A percentile compares a stretch with the other conserved stretches of the same genome.
Evolutionary conservation across 2,113 vertebrate genomes (phyloP).

Genomic region (Synodontis membranacea): DNA sequence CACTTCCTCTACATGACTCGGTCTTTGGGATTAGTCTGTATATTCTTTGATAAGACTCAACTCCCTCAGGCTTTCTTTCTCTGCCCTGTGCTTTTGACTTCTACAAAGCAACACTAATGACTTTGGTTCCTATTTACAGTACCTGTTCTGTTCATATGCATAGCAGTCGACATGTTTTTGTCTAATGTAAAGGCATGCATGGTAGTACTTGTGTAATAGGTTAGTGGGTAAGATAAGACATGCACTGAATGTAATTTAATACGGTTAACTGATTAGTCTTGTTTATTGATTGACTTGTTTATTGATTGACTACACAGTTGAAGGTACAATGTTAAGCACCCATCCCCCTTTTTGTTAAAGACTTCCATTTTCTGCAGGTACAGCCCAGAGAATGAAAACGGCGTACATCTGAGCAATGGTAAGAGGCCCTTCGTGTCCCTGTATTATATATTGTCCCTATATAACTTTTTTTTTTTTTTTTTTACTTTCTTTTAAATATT

Average conservation of each 20-base stretch:
- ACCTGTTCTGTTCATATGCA: conserved; percentile 47
- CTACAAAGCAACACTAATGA: conserved; percentile 31
- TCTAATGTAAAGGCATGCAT: background rate
- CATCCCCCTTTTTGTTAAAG: conserved; percentile 72
- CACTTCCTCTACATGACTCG: conserved; percentile 59
- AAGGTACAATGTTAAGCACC: conserved; percentile 20
- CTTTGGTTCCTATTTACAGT: conserved; percentile 52
- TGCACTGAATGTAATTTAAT: background rate
- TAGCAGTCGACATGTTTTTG: background rate
- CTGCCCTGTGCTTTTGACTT: conserved; percentile 67
- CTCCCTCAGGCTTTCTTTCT: conserved; percentile 57
- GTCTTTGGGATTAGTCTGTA: conserved; percentile 80
- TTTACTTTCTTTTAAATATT: too few species aligned
- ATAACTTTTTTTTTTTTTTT: too few species aligned
- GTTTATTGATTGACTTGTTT: too few species aligned
- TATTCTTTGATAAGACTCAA: conserved; percentile 62
- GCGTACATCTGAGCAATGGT: conserved; percentile 99
- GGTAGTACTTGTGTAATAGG: background rate
- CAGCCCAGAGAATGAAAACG: conserved; percentile 99
- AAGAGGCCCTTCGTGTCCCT: conserved; percentile 77
- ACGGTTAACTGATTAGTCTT: background rate
- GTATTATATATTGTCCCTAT: too few species aligned
- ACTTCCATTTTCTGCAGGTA: conserved; percentile 97
- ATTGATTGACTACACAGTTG: background rate
- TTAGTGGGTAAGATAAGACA: background rate